phyloP scores from a whole-genome alignment of 2,888 invertebrate species.

The Keiferia lycopersicella region DNA sequence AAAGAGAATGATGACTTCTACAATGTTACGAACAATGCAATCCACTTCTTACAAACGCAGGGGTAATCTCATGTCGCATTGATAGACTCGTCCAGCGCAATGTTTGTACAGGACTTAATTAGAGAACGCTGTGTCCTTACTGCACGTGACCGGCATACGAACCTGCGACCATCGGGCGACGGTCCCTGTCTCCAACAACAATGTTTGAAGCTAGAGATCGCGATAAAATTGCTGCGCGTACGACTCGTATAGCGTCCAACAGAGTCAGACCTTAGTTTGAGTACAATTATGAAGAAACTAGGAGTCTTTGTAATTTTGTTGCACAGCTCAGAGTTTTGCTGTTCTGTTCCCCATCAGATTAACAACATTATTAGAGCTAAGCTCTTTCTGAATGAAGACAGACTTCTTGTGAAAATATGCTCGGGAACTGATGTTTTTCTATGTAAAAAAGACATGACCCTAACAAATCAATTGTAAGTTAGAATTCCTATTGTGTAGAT shows the following conservation, averaged over 20 bases:
- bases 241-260: neutral
- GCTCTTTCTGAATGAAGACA: conserved; percentile 4
- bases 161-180: neutral
- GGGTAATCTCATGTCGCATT: neutral
- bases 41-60: conserved; percentile 9
- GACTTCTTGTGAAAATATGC: neutral
- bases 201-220: neutral
- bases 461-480: too few relatives aligned
- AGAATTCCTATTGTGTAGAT: too few relatives aligned
- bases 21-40: neutral
- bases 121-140: conserved; percentile 12
- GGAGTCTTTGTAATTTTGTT: neutral
- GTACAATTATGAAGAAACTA: neutral
- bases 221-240: neutral
- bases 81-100: conserved; percentile 10
- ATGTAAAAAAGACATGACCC: too few relatives aligned
- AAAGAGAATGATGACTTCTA: too few relatives aligned
- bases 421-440: neutral
- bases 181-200: neutral
- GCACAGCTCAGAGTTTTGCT: neutral
- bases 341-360: conserved; percentile 5
- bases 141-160: conserved; percentile 12
- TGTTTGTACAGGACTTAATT: conserved; percentile 22
- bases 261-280: neutral
- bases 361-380: neutral